Percentiles rank a stretch among this genome's conserved stretches.
These are phyloP conservation scores for Dryadula phaetusa DNA, from an alignment of 2,888 invertebrate species.

Conservation along the genomic window DNA sequence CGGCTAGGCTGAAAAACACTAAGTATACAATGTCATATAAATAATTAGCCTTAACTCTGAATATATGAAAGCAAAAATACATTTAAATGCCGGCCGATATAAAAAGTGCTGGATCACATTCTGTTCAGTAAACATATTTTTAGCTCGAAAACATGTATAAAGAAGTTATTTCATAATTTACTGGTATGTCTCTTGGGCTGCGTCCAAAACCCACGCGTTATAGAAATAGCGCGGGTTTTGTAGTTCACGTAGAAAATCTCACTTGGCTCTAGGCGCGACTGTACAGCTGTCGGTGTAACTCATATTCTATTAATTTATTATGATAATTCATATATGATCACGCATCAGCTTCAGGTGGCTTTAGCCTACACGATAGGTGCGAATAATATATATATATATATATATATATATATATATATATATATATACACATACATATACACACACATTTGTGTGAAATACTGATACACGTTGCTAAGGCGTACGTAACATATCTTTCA, in stretches of 20 bases:
- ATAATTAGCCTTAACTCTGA: no score
- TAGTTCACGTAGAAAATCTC: constrained; percentile 3
- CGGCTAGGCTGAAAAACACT: no score
- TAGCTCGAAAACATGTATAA: constrained; percentile 19
- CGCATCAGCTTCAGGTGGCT: no score
- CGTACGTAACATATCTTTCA: no score
- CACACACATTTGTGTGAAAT: no score
- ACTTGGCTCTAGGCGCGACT: constrained; percentile 11
- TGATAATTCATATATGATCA: background rate
- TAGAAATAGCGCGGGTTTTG: constrained; percentile 38
- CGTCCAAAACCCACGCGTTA: constrained; percentile 37
- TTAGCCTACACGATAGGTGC: no score
- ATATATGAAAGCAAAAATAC: background rate
- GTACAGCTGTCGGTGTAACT: constrained; percentile 10
- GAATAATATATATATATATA: no score
- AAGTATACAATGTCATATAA: no score
- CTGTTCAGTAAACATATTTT: constrained; percentile 23
- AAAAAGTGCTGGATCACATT: background rate
- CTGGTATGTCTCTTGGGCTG: constrained; percentile 34
- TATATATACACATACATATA: no score
- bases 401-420: no score
- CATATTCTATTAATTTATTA: constrained; percentile 8
- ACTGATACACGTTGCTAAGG: no score
- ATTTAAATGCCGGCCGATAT: background rate
- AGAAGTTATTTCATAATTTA: constrained; percentile 37